Conservation (phyloP, 92 coral and sea anemone species). For the Porites divaricata region DNA sequence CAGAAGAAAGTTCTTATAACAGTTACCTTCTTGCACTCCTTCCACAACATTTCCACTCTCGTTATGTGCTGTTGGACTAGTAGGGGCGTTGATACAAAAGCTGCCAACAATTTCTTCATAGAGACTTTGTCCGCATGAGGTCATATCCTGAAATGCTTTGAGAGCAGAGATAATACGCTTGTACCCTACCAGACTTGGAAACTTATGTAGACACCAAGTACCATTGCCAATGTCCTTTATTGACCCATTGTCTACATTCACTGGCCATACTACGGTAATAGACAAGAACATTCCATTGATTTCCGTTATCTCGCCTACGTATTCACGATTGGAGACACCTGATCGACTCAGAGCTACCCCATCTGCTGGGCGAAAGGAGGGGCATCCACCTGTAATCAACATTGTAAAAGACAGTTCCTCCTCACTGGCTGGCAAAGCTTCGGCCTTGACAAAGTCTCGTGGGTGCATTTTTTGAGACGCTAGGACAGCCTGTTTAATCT, state of each 20-base stretch:
- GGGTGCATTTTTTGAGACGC: conserved; percentile 11
- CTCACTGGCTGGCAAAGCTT: conserved; percentile 38
- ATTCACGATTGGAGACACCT: conserved; percentile 63
- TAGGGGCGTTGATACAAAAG: conserved; percentile 11
- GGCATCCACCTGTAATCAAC: conserved; percentile 44
- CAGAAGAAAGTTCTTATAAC: neutral
- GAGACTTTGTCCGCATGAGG: conserved; percentile 24
- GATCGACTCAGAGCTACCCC: conserved; percentile 72
- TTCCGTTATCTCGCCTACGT: conserved; percentile 60
- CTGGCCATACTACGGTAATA: conserved; percentile 70
- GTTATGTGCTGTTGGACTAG: neutral
- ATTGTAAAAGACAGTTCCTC: conserved; percentile 49
- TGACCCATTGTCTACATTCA: conserved; percentile 5
- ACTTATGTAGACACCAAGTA: conserved; percentile 67
- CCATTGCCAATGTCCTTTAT: conserved; percentile 15
- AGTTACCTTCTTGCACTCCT: neutral
- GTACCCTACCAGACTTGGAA: conserved; percentile 75
- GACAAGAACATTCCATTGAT: conserved; percentile 58
- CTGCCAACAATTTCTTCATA: conserved; percentile 62
- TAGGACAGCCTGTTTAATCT: conserved; percentile 58
- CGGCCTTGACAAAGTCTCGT: conserved; percentile 33
- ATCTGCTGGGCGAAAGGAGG: conserved; percentile 55
- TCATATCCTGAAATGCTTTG: conserved; percentile 36
- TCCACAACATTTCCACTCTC: neutral
- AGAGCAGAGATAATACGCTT: conserved; percentile 65